These are phyloP conservation scores for Aleiodes testaceus DNA, from an alignment of 2,888 invertebrate genomes.

Conservation along the genomic window DNA sequence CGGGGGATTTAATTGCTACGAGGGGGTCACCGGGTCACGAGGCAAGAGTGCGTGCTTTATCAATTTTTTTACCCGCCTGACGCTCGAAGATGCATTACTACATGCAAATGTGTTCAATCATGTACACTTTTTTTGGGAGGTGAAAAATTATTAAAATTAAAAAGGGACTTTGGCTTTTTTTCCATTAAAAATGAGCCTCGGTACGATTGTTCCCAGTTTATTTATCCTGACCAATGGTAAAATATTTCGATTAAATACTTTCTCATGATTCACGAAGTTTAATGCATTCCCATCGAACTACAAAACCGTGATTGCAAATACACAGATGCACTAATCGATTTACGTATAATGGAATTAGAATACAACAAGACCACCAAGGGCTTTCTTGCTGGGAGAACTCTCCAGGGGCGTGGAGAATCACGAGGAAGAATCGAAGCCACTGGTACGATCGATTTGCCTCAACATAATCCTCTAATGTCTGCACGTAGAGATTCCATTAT, in stretches of 20 bases:
- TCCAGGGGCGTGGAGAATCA: constrained; percentile 43
- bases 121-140: background rate
- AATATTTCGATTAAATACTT: constrained; percentile 7
- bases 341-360: constrained; percentile 37
- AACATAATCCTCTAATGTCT: constrained; percentile 55
- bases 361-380: constrained; percentile 31
- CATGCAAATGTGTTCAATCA: constrained; percentile 14
- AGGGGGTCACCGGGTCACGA: constrained; percentile 54
- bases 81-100: background rate
- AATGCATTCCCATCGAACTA: background rate
- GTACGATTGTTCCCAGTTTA: background rate
- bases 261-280: constrained; percentile 23
- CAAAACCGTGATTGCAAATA: constrained; percentile 6
- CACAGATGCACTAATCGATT: constrained; percentile 38
- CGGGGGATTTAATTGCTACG: constrained; percentile 54
- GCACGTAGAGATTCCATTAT: constrained; percentile 52
- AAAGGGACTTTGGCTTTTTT: no score
- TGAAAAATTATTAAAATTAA: background rate
- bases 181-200: no score
- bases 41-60: constrained; percentile 57
- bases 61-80: constrained; percentile 50
- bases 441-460: constrained; percentile 35
- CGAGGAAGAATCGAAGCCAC: constrained; percentile 32
- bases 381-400: constrained; percentile 8
- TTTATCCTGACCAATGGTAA: constrained; percentile 3